A percentile compares a stretch with the other conserved stretches of the same genome.
Conservation (phyloP, 2,113 vertebrate species). For the Anoplopoma fimbria region DNA sequence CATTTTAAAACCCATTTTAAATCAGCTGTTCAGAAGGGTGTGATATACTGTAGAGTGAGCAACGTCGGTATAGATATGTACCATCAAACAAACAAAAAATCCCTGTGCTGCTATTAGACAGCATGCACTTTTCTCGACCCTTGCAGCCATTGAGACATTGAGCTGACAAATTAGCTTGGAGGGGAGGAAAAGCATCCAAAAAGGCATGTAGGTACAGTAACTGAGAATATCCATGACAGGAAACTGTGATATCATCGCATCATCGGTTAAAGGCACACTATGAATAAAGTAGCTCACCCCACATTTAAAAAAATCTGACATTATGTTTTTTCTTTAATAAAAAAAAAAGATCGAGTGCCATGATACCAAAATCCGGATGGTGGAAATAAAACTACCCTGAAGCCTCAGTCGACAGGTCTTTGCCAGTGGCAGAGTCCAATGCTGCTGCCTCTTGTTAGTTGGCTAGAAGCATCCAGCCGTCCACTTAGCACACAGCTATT, state of each 20-base stretch:
- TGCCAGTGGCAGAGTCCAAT: slow-evolving; percentile 29
- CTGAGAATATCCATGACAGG: slow-evolving; percentile 52
- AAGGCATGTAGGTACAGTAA: slow-evolving; percentile 41
- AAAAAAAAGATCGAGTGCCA: slow-evolving; percentile 10
- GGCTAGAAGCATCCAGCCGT: slow-evolving; percentile 24
- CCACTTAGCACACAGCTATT: slow-evolving; percentile 47
- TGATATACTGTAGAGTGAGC: not conserved
- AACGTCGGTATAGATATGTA: not conserved
- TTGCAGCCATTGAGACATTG: slow-evolving; percentile 7
- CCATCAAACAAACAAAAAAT: not conserved
- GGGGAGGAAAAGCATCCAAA: slow-evolving; percentile 26
- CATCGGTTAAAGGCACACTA: not conserved
- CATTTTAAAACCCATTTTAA: not conserved
- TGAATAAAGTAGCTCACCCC: not conserved
- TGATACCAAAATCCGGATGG: slow-evolving; percentile 21
- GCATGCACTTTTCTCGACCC: slow-evolving; percentile 34
- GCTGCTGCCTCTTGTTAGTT: slow-evolving; percentile 37
- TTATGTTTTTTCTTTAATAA: not conserved
- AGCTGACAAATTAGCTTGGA: slow-evolving; percentile 35
- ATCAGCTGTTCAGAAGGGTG: slow-evolving; percentile 2
- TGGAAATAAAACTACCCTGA: slow-evolving; percentile 10
- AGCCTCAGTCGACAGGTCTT: slow-evolving; percentile 26
- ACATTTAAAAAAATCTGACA: not conserved
- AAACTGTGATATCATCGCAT: slow-evolving; percentile 16
- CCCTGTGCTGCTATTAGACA: slow-evolving; percentile 10